Conservation (phyloP, 2,113 vertebrate species). For the Coptodon bakossiorum region DNA sequence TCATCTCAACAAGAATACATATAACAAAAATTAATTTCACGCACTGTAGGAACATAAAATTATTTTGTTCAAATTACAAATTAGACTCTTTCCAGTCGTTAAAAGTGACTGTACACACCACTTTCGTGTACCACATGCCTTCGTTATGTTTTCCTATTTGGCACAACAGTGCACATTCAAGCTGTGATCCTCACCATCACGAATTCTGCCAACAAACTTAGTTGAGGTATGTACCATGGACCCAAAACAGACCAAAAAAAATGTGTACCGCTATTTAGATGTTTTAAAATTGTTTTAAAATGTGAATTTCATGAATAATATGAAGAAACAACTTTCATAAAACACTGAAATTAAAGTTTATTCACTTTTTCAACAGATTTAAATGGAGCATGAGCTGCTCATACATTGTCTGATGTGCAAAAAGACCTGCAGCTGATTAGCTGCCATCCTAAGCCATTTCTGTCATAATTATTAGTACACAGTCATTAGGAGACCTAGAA, state of each 20-base stretch:
- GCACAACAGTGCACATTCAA: neutral
- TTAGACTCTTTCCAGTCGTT: neutral
- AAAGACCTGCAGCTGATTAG: neutral
- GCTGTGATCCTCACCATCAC: neutral
- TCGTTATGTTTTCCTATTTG: neutral
- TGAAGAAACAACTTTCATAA: neutral
- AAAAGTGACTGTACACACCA: neutral
- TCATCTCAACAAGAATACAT: neutral
- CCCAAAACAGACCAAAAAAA: neutral
- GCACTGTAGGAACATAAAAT: rapidly evolving
- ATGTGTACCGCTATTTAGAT: neutral
- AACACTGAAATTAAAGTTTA: neutral
- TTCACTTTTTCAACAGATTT: neutral
- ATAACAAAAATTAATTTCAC: neutral
- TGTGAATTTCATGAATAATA: neutral
- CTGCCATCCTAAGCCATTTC: neutral
- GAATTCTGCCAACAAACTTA: neutral
- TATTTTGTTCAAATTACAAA: neutral
- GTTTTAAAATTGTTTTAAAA: neutral
- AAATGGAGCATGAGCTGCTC: neutral
- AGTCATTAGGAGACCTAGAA: neutral
- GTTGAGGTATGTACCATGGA: neutral
- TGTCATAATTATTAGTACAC: neutral
- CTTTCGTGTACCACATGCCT: neutral
- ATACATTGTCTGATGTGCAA: neutral